phyloP scores from a whole-genome alignment of 2,113 vertebrate species.

The Panthera leo region DNA sequence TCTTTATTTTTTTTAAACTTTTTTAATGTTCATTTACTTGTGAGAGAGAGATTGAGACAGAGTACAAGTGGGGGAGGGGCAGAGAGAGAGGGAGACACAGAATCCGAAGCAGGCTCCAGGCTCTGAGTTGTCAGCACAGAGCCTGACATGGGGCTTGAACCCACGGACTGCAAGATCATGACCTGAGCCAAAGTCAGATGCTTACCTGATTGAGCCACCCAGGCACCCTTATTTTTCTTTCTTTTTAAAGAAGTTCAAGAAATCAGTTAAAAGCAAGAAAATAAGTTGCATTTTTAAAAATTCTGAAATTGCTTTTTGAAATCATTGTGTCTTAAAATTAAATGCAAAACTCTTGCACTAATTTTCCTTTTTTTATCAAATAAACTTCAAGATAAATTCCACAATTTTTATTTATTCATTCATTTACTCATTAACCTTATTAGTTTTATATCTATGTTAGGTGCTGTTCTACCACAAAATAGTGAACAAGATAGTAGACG shows the following conservation, averaged over 20 bases:
- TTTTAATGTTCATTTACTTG: too few species aligned
- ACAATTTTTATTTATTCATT: not conserved
- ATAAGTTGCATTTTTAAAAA: not conserved
- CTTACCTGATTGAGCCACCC: too few species aligned
- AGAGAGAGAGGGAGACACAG: too few species aligned
- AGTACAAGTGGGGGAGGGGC: too few species aligned
- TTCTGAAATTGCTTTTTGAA: not conserved
- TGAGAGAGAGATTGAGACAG: too few species aligned
- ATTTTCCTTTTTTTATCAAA: not conserved
- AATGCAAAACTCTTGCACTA: not conserved
- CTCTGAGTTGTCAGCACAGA: too few species aligned
- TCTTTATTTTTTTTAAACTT: too few species aligned
- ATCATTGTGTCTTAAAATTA: not conserved
- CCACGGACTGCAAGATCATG: too few species aligned
- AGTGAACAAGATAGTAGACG: not conserved
- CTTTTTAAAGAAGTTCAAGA: not conserved
- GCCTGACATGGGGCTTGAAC: too few species aligned
- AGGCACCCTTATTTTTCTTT: not conserved
- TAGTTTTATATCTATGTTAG: not conserved
- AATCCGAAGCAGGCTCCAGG: too few species aligned
- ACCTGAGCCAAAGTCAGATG: too few species aligned
- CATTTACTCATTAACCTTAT: not conserved
- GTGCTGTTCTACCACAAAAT: not conserved
- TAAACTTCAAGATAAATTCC: not conserved
- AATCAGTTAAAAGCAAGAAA: not conserved